A percentile compares a stretch with the other conserved stretches of the same genome.
phyloP scores from a whole-genome alignment of 2,888 invertebrate genomes.

The Phyllotreta striolata region DNA sequence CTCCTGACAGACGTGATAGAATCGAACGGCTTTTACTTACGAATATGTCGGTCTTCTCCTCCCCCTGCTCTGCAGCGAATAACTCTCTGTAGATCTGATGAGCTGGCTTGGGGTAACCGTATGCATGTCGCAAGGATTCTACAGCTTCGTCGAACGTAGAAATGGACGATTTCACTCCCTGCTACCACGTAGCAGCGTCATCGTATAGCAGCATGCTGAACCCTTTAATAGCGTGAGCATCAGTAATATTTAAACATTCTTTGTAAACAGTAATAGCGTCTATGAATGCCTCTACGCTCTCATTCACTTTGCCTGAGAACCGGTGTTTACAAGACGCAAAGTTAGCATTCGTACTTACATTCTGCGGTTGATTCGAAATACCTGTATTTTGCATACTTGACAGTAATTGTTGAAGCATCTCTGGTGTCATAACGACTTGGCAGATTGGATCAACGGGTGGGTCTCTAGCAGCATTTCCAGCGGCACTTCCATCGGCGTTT shows the following conservation, averaged over 20 bases:
- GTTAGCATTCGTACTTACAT: too few relatives aligned
- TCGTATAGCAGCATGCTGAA: constrained; percentile 44
- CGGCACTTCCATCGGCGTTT: too few relatives aligned
- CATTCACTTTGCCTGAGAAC: constrained; percentile 31
- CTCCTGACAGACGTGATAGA: constrained; percentile 4
- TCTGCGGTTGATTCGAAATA: too few relatives aligned
- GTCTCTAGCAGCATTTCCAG: too few relatives aligned
- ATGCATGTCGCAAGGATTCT: constrained; percentile 33
- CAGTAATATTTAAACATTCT: constrained; percentile 41
- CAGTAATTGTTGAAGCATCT: too few relatives aligned
- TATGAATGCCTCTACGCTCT: constrained; percentile 43
- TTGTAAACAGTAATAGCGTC: constrained; percentile 42
- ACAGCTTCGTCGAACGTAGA: constrained; percentile 37
- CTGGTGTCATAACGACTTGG: too few relatives aligned
- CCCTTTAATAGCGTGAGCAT: constrained; percentile 40
- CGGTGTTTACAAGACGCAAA: constrained; percentile 35
- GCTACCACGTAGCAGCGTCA: constrained; percentile 43
- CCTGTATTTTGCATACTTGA: too few relatives aligned
- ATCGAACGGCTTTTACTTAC: constrained; percentile 7
- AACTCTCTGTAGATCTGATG: constrained; percentile 21
- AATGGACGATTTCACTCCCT: constrained; percentile 38
- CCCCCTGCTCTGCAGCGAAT: constrained; percentile 4
- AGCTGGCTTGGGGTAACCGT: constrained; percentile 26
- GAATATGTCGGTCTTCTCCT: constrained; percentile 19
- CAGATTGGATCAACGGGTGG: too few relatives aligned